Evolutionary conservation across 2,797 vertebrate species (phyloP), one percentile per base, ranked within the genome.

Genomic region (Synanceia verrucosa): DNA sequence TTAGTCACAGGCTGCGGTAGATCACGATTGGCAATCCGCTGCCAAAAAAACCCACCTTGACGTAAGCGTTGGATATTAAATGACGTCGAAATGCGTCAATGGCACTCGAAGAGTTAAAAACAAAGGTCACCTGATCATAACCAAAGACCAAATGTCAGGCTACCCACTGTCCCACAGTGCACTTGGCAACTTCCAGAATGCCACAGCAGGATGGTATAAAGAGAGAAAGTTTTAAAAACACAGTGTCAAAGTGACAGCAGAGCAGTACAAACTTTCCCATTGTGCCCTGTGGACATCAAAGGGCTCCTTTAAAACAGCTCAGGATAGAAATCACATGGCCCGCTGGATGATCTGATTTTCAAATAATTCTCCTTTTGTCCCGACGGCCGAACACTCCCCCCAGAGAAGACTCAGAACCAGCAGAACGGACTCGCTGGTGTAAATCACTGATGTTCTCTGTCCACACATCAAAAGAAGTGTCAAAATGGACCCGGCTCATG

Each of bases 391-490:
- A 85, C 78, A 74, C 24, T 76, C 44, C 52, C 59, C 65, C 67
- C 71, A 86, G 72, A 86, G 83, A 88, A 81, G 81, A 79, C 85
- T 84, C 59, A 73, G 75, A 80, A 86, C 52, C 29, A 3, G 55
- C 29, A 52, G 79, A 81, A 46, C 62, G 73, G 76, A 41, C 48
- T 24, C 1, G 29, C 62, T 50, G 64, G 73, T 85, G 84, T 79
- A 82, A 77, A 79, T 56, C 44, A 4, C 60, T 18, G 63, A 57
- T 66, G 68, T 51, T 53, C 71, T 76, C 37, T n/a, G n/a, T 82
- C 73, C 51, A 59, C 69, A 85, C 88, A 87, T 91, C 86, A 89
- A 90, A 91, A 88, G 81, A 87, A 60, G 85, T 81, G 86, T 89
- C 88, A 84, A 63, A 87, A 77, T 16, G 67, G 85, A 74, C 73